These are phyloP conservation scores for Gallinago undulata DNA, from an alignment of 2,113 vertebrate genomes.

Conservation along the genomic window DNA sequence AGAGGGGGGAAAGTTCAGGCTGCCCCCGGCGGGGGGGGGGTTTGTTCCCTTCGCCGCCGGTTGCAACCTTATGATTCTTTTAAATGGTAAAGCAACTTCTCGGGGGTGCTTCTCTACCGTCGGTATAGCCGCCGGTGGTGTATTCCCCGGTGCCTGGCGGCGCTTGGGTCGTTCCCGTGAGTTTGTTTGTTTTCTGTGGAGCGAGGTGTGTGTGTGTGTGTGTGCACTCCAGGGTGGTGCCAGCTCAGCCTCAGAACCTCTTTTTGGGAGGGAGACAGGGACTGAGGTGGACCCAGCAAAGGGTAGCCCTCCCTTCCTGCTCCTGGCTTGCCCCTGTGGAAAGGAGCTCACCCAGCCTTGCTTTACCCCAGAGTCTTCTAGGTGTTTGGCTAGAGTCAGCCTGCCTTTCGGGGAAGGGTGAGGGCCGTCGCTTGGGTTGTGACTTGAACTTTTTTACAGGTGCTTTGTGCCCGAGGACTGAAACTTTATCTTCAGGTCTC, in stretches of 20 bases:
- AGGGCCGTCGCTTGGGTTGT: rapidly evolving
- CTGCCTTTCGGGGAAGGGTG: neutral
- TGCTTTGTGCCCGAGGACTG: neutral
- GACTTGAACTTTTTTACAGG: neutral
- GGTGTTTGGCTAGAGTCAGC: rapidly evolving
- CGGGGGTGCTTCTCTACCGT: neutral
- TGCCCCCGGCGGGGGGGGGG: neutral
- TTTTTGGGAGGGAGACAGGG: neutral
- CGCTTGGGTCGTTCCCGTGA: rapidly evolving
- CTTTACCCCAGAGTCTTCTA: rapidly evolving
- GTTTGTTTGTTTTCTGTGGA: neutral
- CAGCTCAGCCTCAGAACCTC: rapidly evolving
- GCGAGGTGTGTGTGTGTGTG: rapidly evolving
- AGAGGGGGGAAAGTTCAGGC: neutral
- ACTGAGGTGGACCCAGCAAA: neutral
- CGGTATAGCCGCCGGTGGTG: rapidly evolving
- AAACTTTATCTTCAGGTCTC: neutral
- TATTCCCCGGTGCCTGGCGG: neutral
- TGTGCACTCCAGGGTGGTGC: rapidly evolving
- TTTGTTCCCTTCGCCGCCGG: neutral
- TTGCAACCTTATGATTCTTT: neutral
- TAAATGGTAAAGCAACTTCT: neutral
- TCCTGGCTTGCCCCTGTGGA: neutral
- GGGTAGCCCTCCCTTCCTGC: too few relatives aligned
- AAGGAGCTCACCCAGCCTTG: too few relatives aligned